Evolutionary conservation across 1,140 invertebrate species (phyloP).

Genomic region (Drosophila melanica): DNA sequence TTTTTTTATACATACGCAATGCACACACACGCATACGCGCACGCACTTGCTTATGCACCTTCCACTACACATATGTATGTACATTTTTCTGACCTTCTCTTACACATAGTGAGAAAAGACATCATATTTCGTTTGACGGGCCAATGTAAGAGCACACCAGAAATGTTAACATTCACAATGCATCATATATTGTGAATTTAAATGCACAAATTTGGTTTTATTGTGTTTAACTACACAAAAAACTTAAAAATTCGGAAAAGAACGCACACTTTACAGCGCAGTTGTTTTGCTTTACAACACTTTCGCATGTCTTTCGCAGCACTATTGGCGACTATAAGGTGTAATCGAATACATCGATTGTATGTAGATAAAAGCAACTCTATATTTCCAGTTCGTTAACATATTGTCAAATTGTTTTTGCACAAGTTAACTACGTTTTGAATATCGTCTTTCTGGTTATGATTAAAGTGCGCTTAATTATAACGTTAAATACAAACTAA

Average conservation of each 20-base stretch:
- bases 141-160: constrained; percentile 10
- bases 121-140: constrained; percentile 17
- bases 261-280: constrained; percentile 48
- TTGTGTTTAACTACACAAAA: constrained; percentile 41
- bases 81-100: constrained; percentile 75
- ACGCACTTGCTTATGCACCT: constrained; percentile 37
- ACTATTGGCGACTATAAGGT: constrained; percentile 16
- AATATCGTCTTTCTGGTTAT: not conserved
- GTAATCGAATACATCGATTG: constrained; percentile 27
- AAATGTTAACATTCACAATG: constrained; percentile 15
- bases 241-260: constrained; percentile 54
- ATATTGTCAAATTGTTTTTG: not conserved
- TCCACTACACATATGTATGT: constrained; percentile 50
- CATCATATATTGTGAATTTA: constrained; percentile 13
- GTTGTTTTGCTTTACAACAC: constrained; percentile 54
- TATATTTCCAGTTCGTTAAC: constrained; percentile 4
- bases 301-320: constrained; percentile 34
- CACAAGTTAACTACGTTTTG: not conserved
- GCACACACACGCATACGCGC: constrained; percentile 39
- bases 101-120: constrained; percentile 48
- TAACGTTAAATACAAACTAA: too few species aligned
- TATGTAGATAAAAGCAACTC: constrained; percentile 1
- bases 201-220: constrained; percentile 26
- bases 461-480: not conserved
- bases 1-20: constrained; percentile 55